These are phyloP conservation scores for Agelaius tricolor DNA, from an alignment of 2,113 vertebrate species.

Conservation along the genomic window DNA sequence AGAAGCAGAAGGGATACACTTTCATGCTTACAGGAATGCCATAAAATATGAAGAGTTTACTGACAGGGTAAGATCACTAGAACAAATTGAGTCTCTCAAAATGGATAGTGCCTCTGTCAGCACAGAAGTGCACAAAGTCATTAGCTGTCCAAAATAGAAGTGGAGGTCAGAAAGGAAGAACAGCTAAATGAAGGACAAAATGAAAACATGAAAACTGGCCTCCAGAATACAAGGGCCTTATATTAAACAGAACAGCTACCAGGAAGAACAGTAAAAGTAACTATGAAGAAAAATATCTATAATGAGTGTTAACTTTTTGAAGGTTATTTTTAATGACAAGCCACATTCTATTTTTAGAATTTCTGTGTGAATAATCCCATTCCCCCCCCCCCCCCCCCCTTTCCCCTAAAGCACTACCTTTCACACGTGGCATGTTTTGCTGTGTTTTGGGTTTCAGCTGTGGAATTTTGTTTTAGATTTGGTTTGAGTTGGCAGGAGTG, in stretches of 20 bases:
- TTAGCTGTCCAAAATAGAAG: not conserved
- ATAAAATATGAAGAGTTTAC: not conserved
- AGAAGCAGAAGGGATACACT: not conserved
- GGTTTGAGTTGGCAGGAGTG: not conserved
- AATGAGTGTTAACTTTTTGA: not conserved
- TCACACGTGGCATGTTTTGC: not conserved
- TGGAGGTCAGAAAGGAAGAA: not conserved
- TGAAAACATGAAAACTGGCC: not conserved
- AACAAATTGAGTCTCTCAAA: not conserved
- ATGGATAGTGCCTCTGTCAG: not conserved
- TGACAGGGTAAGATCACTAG: not conserved
- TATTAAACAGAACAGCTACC: not conserved
- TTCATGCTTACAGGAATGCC: not conserved
- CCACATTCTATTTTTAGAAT: not conserved
- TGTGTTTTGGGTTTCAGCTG: not conserved
- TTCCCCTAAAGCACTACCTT: not conserved
- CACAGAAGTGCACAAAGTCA: not conserved
- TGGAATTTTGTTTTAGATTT: not conserved
- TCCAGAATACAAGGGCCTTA: not conserved
- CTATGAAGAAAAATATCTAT: not conserved
- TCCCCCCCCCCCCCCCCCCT: not conserved
- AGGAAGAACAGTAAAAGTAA: not conserved
- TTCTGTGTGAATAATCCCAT: not conserved
- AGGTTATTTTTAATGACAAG: not conserved
- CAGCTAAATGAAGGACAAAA: not conserved